Percentiles rank a stretch among this genome's conserved stretches.
Evolutionary conservation across 2,113 vertebrate species (phyloP).

Genomic region (Anas platyrhynchos): DNA sequence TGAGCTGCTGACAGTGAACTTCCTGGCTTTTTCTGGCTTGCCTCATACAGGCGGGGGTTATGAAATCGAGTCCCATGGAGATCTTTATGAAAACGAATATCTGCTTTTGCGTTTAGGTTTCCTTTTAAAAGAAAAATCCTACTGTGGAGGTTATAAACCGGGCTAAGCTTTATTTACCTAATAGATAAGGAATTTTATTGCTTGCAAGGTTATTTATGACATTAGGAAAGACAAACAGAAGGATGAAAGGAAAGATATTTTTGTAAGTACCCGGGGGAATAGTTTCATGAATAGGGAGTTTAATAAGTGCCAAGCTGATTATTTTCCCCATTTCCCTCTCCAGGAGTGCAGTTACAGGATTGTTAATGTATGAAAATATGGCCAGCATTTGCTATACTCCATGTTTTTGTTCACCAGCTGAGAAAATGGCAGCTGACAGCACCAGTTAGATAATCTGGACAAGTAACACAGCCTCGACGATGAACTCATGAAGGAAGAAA

Average conservation of each 20-base stretch:
- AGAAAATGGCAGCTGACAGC: not conserved
- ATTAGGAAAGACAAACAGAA: slow-evolving; percentile 9
- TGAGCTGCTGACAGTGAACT: not conserved
- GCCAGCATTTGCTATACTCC: not conserved
- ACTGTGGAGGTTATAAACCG: not conserved
- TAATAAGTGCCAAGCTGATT: not conserved
- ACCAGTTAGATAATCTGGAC: not conserved
- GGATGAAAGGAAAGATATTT: slow-evolving; percentile 29
- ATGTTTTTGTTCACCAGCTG: not conserved
- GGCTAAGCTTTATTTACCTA: slow-evolving; percentile 1
- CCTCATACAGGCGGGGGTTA: fast-evolving
- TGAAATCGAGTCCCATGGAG: not conserved
- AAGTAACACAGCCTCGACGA: not conserved
- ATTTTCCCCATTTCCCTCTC: not conserved
- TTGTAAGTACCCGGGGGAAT: not conserved
- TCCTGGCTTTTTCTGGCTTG: not conserved
- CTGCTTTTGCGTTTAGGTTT: not conserved
- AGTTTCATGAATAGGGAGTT: not conserved
- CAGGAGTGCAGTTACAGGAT: not conserved
- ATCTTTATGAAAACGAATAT: not conserved
- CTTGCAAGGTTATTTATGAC: slow-evolving; percentile 25
- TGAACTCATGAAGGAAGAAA: not conserved
- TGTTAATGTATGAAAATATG: not conserved
- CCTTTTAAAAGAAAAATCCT: not conserved
- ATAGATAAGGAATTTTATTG: slow-evolving; percentile 45